Conservation (phyloP, 1,140 invertebrate species). For the Calycopis cecrops region DNA sequence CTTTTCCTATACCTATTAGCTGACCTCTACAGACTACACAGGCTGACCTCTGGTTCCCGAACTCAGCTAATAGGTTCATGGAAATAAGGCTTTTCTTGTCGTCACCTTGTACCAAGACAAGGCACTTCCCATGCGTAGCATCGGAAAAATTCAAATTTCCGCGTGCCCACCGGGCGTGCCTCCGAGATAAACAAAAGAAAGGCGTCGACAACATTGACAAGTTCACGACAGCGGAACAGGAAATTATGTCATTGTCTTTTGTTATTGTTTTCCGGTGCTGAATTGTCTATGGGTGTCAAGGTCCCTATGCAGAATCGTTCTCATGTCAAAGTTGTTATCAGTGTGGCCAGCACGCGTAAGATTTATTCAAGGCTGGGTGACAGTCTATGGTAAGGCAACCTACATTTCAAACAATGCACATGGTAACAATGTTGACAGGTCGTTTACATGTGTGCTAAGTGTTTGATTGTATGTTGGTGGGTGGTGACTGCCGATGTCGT, state of each 20-base stretch:
- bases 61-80: too few relatives aligned
- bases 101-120: too few relatives aligned
- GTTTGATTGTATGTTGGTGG: background rate
- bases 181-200: constrained; percentile 42
- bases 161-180: constrained; percentile 21
- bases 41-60: too few relatives aligned
- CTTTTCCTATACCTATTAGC: too few relatives aligned
- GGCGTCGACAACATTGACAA: constrained; percentile 47
- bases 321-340: constrained; percentile 20
- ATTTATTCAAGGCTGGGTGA: constrained; percentile 26
- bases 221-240: constrained; percentile 44
- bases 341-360: constrained; percentile 24
- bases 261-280: constrained; percentile 38
- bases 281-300: constrained; percentile 40
- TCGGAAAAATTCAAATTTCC: constrained; percentile 22
- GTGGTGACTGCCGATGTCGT: too few relatives aligned
- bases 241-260: constrained; percentile 45
- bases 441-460: background rate
- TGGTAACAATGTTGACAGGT: constrained; percentile 15
- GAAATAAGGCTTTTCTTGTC: too few relatives aligned
- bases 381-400: constrained; percentile 22
- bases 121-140: too few relatives aligned
- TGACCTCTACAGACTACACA: too few relatives aligned
- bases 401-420: constrained; percentile 29
- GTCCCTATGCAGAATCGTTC: constrained; percentile 17